phyloP scores from a whole-genome alignment of 2,888 invertebrate species.

The Acanthosepion esculentum region DNA sequence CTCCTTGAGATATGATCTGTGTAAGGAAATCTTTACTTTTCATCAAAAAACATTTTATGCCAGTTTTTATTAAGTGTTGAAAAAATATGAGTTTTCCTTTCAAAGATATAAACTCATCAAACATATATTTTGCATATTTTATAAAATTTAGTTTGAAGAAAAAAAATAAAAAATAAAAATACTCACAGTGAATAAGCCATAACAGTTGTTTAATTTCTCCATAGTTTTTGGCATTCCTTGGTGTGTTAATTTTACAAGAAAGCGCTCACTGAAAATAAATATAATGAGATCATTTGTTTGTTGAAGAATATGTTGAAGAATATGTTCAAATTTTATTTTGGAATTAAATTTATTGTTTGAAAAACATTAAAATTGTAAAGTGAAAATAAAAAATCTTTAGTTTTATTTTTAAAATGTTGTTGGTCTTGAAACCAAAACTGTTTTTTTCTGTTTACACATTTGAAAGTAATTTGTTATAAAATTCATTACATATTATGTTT shows the following conservation, averaged over 20 bases:
- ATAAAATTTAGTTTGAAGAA: background rate
- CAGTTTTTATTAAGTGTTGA: too few relatives aligned
- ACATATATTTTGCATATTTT: background rate
- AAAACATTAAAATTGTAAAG: background rate
- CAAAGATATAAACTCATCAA: too few relatives aligned
- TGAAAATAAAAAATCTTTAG: background rate
- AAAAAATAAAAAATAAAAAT: background rate
- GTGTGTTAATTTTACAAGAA: conserved; percentile 89
- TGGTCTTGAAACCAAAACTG: too few relatives aligned
- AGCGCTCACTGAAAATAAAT: conserved; percentile 82
- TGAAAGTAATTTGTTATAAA: background rate
- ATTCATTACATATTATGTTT: too few relatives aligned
- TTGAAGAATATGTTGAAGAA: background rate
- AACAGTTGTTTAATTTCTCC: conserved; percentile 89
- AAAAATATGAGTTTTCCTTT: too few relatives aligned
- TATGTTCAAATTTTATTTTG: background rate
- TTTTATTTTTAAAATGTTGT: background rate
- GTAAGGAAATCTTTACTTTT: too few relatives aligned
- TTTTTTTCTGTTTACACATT: background rate
- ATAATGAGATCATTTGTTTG: background rate
- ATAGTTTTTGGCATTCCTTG: conserved; percentile 92
- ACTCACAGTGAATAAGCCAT: conserved; percentile 89
- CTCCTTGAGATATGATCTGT: too few relatives aligned
- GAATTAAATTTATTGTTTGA: background rate
- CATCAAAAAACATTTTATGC: too few relatives aligned